These are phyloP conservation scores for Diachasma alloeum DNA, from an alignment of 1,140 invertebrate species.

Conservation along the genomic window DNA sequence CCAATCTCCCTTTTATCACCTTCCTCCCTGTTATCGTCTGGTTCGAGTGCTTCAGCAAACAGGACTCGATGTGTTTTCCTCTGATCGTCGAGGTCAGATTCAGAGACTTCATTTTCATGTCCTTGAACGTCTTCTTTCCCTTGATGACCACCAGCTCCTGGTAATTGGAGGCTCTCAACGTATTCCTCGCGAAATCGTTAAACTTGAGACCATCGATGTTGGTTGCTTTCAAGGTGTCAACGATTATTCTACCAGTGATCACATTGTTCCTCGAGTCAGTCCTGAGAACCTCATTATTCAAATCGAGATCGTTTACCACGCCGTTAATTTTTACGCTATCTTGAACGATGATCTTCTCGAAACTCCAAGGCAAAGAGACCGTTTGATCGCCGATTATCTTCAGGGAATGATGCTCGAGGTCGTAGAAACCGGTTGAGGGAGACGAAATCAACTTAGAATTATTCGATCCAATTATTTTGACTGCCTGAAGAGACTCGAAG, in stretches of 20 bases:
- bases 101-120: conserved; percentile 38
- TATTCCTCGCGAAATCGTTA: conserved; percentile 27
- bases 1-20: conserved; percentile 36
- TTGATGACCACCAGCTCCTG: conserved; percentile 31
- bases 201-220: conserved; percentile 45
- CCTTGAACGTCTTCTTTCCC: conserved; percentile 43
- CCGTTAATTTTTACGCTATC: conserved; percentile 34
- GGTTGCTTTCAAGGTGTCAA: conserved; percentile 32
- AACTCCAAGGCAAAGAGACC: conserved; percentile 38
- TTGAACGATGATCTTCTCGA: conserved; percentile 36
- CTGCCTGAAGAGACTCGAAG: conserved; percentile 32
- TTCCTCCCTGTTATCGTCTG: conserved; percentile 41
- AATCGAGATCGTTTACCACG: conserved; percentile 46
- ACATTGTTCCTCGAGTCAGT: conserved; percentile 36
- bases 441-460: conserved; percentile 35
- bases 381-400: conserved; percentile 37
- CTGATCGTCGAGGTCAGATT: conserved; percentile 25
- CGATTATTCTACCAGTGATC: conserved; percentile 42
- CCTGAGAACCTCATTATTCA: conserved; percentile 44
- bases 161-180: conserved; percentile 30
- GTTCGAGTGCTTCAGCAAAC: conserved; percentile 34
- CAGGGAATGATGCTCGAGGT: conserved; percentile 39
- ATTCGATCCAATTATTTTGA: conserved; percentile 34
- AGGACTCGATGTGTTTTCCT: conserved; percentile 28
- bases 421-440: conserved; percentile 26